These are phyloP conservation scores for Todus mexicanus DNA, from an alignment of 2,797 vertebrate species.

Conservation along the genomic window DNA sequence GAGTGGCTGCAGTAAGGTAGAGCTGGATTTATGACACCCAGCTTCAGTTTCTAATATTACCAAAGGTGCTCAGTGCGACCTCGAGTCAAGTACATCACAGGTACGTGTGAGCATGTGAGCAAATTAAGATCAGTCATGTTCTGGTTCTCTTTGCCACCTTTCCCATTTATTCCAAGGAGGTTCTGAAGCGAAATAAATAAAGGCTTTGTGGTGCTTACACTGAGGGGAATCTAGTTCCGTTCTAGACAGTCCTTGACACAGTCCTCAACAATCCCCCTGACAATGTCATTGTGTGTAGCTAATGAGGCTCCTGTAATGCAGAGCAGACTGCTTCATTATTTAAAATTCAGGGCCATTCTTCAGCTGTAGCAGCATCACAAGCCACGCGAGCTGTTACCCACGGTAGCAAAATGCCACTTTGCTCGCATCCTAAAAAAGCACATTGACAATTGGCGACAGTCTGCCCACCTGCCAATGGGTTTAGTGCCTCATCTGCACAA, in stretches of 20 bases:
- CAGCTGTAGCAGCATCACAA: neutral
- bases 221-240: neutral
- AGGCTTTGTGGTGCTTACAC: neutral
- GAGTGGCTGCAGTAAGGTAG: neutral
- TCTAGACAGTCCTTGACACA: neutral
- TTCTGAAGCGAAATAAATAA: neutral
- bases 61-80: neutral
- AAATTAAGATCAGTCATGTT: neutral
- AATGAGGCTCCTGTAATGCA: neutral
- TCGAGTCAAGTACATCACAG: neutral
- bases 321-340: neutral
- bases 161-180: neutral
- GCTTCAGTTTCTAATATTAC: neutral
- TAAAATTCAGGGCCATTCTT: neutral
- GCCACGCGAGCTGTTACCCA: neutral
- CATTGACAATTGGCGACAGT: neutral
- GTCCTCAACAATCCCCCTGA: neutral
- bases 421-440: neutral
- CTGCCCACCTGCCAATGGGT: neutral
- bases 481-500: neutral
- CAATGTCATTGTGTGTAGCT: neutral
- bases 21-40: neutral
- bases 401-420: neutral
- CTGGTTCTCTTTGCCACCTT: neutral
- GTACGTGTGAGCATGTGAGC: neutral